Evolutionary conservation across 2,113 vertebrate genomes (phyloP), one percentile per base, ranked within the genome.

Genomic region (Callionymus lyra): DNA sequence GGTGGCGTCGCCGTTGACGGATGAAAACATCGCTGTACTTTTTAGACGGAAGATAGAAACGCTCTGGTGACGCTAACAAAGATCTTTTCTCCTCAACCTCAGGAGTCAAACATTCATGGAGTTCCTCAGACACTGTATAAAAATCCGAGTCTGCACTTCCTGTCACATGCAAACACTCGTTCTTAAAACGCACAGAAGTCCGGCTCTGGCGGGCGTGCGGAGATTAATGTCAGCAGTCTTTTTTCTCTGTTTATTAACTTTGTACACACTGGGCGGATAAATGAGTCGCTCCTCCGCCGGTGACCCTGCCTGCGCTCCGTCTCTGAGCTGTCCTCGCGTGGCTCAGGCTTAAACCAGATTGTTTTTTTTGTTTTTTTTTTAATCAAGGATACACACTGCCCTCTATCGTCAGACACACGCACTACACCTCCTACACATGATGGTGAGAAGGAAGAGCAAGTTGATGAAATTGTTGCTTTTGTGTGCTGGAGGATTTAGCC

Each of bases 321-420:
- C 44, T 49, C 40, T 16, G 49, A 46, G 45, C 50, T 36, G 45
- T 59, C 55, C 45, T 61, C 42, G 49, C 56, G 52, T 14, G 17
- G 15, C 44, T 44, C 17, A 14, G 35, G 47, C 36, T 44, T 56
- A 44, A 70, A 49, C 36, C 14, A 42, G 47, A 34, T 49, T 42
- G 50, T 41, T 44, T 27, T 27, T 27, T 27, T 27, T 5, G 21
- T n/a, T n/a, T n/a, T n/a, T n/a, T n/a, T n/a, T n/a, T n/a, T n/a
- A n/a, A n/a, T n/a, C n/a, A 64, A 60, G 69, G 64, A 67, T 41
- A 40, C 57, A 72, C 55, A 54, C 72, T 73, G 70, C 77, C 76
- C 74, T 71, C 74, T 74, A 56, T 68, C 78, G 69, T 65, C 65
- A 59, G 52, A 65, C 47, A 41, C 44, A 37, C 55, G 43, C 38